These are phyloP conservation scores for Acrossocheilus fasciatus DNA, from an alignment of 2,797 vertebrate species.

Conservation along the genomic window DNA sequence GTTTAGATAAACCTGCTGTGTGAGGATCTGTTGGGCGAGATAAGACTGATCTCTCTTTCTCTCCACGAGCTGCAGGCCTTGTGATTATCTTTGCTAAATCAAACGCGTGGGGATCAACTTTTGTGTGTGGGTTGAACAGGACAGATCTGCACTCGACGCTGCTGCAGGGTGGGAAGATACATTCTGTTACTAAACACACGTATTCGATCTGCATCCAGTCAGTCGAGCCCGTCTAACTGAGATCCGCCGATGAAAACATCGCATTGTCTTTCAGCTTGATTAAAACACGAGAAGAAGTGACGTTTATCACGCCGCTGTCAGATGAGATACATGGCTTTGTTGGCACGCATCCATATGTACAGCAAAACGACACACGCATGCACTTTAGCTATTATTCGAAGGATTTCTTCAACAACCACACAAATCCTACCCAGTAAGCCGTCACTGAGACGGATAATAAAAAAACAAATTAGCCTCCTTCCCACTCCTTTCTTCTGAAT, in stretches of 20 bases:
- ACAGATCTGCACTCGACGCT: constrained; percentile 10
- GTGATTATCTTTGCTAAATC: constrained; percentile 48
- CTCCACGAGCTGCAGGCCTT: constrained; percentile 51
- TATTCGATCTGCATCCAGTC: constrained; percentile 1
- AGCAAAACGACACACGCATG: background rate
- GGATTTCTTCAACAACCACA: constrained; percentile 61
- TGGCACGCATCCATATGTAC: constrained; percentile 15
- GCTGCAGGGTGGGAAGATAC: constrained; percentile 39
- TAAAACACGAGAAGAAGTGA: constrained; percentile 52
- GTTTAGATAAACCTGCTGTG: constrained; percentile 71
- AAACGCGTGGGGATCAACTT: constrained; percentile 44
- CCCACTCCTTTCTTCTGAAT: constrained; percentile 70
- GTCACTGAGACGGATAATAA: constrained; percentile 73
- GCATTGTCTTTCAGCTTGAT: constrained; percentile 54
- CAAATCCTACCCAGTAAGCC: constrained; percentile 66
- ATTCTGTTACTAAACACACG: constrained; percentile 43
- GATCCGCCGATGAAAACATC: constrained; percentile 31
- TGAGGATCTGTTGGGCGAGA: constrained; percentile 73
- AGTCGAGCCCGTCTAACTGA: background rate
- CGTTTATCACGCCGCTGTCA: constrained; percentile 61
- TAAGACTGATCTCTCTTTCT: constrained; percentile 71
- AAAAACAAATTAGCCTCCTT: constrained; percentile 62
- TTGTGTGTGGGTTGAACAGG: constrained; percentile 33
- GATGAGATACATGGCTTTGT: constrained; percentile 40
- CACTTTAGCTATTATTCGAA: constrained; percentile 59